Conservation (phyloP, 2,888 invertebrate genomes). For the Patella caerulea region DNA sequence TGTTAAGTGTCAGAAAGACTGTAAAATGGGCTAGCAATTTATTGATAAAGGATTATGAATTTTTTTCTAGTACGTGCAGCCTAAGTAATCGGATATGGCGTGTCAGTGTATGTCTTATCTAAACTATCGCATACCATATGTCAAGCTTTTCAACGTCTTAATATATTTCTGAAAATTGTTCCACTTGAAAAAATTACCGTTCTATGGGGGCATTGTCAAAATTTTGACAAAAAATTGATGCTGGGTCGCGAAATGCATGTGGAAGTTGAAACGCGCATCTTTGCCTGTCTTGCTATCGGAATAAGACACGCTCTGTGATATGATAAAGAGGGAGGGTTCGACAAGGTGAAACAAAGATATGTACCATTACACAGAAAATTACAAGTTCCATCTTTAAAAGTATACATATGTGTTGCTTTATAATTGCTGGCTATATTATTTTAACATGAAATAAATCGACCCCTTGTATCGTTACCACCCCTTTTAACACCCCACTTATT, state of each 20-base stretch:
- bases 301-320: neutral
- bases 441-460: neutral
- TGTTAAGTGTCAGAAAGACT: conserved; percentile 5
- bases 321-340: conserved; percentile 1
- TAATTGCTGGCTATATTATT: conserved; percentile 5
- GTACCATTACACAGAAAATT: neutral
- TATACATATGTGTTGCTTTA: neutral
- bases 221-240: conserved; percentile 4
- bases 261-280: neutral
- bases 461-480: too few relatives aligned
- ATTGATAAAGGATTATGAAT: neutral
- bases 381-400: neutral
- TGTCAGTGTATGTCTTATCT: conserved; percentile 1
- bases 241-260: conserved; percentile 1
- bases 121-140: conserved; percentile 10
- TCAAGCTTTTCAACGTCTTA: conserved; percentile 10
- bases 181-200: neutral
- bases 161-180: neutral
- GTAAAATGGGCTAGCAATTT: neutral
- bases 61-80: neutral
- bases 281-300: conserved; percentile 4
- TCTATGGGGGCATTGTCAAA: conserved; percentile 9
- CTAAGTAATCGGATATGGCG: neutral
- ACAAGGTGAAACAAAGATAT: conserved; percentile 7
- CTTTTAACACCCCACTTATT: too few relatives aligned